phyloP scores from a whole-genome alignment of 2,888 invertebrate genomes.

The Tenthredo livida region DNA sequence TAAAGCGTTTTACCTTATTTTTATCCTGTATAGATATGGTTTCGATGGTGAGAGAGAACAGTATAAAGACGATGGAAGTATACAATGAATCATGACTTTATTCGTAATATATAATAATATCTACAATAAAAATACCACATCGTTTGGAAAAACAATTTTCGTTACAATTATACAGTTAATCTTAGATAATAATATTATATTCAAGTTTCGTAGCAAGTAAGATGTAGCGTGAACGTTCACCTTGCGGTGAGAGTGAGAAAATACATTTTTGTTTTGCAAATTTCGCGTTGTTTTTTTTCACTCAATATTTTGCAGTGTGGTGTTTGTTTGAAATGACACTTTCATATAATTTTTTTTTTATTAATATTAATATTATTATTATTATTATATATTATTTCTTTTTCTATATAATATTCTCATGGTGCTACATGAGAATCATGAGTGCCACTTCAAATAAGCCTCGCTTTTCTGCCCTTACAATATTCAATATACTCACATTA shows the following conservation, averaged over 20 bases:
- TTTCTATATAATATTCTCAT: slow-evolving; percentile 6
- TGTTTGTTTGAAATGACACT: slow-evolving; percentile 51
- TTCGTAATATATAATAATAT: slow-evolving; percentile 76
- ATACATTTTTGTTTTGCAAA: slow-evolving; percentile 73
- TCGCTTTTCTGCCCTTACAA: slow-evolving; percentile 59
- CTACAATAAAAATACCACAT: slow-evolving; percentile 78
- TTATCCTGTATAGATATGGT: not conserved
- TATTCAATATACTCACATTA: slow-evolving; percentile 66
- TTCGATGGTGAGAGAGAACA: not conserved
- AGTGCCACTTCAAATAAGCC: slow-evolving; percentile 51
- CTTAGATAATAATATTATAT: slow-evolving; percentile 75
- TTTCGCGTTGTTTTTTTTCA: slow-evolving; percentile 68
- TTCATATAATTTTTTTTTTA: slow-evolving; percentile 43
- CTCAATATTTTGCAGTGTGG: slow-evolving; percentile 62
- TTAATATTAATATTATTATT: slow-evolving; percentile 52
- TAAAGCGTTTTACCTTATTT: not conserved
- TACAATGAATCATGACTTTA: slow-evolving; percentile 77
- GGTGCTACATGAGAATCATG: not conserved
- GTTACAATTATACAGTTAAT: slow-evolving; percentile 77
- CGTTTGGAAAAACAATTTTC: slow-evolving; percentile 77
- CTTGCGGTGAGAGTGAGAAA: slow-evolving; percentile 76
- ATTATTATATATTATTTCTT: not conserved
- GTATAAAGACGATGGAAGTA: not conserved
- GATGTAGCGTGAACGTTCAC: slow-evolving; percentile 76
- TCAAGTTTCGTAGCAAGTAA: slow-evolving; percentile 74